These are phyloP conservation scores for Hipposideros larvatus DNA, from an alignment of 2,797 vertebrate species.

Conservation along the genomic window DNA sequence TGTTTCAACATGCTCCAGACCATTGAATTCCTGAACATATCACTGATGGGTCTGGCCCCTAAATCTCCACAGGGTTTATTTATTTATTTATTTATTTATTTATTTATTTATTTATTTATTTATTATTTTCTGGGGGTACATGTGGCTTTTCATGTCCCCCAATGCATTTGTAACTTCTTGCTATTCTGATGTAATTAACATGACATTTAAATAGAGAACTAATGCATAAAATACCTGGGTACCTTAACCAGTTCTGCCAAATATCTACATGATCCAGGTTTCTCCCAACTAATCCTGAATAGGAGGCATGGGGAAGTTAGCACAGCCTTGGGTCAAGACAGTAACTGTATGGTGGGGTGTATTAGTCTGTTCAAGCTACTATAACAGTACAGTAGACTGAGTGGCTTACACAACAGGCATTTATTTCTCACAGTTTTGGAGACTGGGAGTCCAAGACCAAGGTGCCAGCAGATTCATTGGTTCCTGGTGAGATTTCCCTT, in stretches of 20 bases:
- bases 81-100: neutral
- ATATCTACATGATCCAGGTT: neutral
- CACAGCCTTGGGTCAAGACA: neutral
- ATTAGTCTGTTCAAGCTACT: neutral
- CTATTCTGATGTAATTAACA: neutral
- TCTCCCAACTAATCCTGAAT: neutral
- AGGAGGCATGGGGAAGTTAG: neutral
- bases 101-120: too few species aligned
- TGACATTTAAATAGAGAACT: neutral
- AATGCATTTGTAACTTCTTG: neutral
- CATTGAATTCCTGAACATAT: neutral
- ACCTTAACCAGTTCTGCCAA: neutral
- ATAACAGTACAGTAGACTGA: neutral
- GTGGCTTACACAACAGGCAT: neutral
- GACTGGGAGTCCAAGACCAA: neutral
- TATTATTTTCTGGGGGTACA: neutral
- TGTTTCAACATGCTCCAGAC: neutral
- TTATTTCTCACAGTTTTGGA: neutral
- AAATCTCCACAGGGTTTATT: neutral
- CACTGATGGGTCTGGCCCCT: neutral
- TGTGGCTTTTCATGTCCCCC: neutral
- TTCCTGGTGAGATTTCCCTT: neutral
- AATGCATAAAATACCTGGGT: neutral
- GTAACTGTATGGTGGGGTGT: neutral
- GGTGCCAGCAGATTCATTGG: neutral